phyloP scores from a whole-genome alignment of 1,140 invertebrate genomes.

The Drosophila melanogaster region DNA sequence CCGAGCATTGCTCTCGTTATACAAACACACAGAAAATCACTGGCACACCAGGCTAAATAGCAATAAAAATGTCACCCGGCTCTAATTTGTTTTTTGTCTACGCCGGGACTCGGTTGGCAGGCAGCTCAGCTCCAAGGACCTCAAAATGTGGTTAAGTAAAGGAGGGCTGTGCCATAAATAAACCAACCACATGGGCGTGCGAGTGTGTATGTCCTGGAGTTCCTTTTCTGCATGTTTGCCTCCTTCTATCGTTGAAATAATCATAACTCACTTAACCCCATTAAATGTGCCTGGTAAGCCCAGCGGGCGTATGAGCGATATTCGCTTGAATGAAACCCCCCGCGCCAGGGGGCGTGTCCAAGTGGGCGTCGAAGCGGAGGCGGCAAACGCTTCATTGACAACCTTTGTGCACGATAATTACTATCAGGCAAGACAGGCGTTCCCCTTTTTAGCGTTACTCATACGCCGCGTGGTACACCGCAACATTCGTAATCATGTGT shows the following conservation, averaged over 20 bases:
- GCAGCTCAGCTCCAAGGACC: constrained; percentile 33
- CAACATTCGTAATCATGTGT: constrained; percentile 9
- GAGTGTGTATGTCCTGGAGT: constrained; percentile 16
- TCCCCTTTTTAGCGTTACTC: constrained; percentile 43
- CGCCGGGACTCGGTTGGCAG: constrained; percentile 35
- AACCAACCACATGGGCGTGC: constrained; percentile 22
- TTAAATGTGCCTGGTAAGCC: constrained; percentile 43
- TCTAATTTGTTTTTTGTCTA: constrained; percentile 73
- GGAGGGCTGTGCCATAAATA: constrained; percentile 34
- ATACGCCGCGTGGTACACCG: constrained; percentile 50
- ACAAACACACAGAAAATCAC: constrained; percentile 19
- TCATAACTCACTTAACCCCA: constrained; percentile 77
- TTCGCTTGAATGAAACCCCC: constrained; percentile 12
- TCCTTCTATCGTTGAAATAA: constrained; percentile 59
- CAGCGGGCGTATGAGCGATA: constrained; percentile 48
- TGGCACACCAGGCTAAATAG: constrained; percentile 52
- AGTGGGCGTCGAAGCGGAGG: constrained; percentile 45
- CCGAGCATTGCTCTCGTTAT: constrained; percentile 37
- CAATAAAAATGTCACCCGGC: constrained; percentile 77
- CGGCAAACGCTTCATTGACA: constrained; percentile 55
- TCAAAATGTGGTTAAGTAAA: constrained; percentile 20
- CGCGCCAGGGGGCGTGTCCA: constrained; percentile 60
- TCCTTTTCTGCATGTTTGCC: constrained; percentile 17
- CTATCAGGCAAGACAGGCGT: constrained; percentile 40
- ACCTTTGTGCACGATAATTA: constrained; percentile 62